Evolutionary conservation across 2,113 vertebrate genomes (phyloP).

Genomic region (Rhizomys pruinosus): DNA sequence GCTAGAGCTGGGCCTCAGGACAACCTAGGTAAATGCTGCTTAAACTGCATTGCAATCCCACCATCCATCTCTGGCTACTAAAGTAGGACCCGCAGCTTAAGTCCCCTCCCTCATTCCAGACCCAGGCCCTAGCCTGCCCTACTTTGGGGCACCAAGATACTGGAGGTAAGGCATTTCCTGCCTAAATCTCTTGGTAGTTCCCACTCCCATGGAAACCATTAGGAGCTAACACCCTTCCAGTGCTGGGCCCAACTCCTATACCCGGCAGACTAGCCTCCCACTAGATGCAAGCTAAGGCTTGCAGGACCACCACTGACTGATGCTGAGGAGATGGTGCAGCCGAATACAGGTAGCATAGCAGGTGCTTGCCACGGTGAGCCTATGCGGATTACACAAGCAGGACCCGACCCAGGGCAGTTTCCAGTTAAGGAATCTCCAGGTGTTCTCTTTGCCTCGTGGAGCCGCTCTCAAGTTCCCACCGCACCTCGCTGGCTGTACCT

Average conservation of each 20-base stretch:
- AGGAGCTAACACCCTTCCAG: background rate
- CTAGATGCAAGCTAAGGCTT: no score
- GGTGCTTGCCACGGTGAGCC: no score
- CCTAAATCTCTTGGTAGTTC: background rate
- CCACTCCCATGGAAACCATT: conserved; percentile 61
- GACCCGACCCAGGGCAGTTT: background rate
- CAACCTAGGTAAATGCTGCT: background rate
- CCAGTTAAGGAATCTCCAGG: background rate
- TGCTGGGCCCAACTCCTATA: no score
- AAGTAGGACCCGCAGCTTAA: background rate
- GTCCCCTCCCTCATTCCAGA: background rate
- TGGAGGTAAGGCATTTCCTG: conserved; percentile 54
- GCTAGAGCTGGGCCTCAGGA: background rate
- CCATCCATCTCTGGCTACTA: background rate
- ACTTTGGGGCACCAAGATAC: background rate
- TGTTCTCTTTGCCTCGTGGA: background rate
- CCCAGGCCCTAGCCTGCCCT: background rate
- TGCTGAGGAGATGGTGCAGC: background rate
- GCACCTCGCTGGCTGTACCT: background rate
- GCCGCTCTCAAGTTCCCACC: background rate
- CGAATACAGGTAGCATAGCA: background rate
- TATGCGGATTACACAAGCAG: background rate
- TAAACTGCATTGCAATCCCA: background rate
- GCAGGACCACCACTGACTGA: background rate
- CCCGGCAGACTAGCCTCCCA: no score